Evolutionary conservation across 2,113 vertebrate species (phyloP).

Genomic region (Grammomys dolichurus): DNA sequence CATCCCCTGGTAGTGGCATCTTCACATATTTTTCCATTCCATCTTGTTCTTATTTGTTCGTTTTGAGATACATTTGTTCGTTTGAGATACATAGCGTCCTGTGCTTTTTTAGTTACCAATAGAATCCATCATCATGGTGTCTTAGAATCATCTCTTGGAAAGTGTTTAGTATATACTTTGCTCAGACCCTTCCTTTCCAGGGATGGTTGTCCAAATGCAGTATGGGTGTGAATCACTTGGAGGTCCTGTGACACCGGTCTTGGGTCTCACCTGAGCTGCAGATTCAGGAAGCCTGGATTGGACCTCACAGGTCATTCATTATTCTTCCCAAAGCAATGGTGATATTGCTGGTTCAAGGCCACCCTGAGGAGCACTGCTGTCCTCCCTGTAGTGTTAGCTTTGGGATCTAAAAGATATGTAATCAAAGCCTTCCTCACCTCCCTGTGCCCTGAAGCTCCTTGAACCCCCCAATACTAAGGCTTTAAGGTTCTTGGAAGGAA

Average conservation of each 20-base stretch:
- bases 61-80: constrained; percentile 79
- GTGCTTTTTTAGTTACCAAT: constrained; percentile 88
- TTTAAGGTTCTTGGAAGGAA: neutral
- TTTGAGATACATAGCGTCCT: constrained; percentile 84
- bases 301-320: neutral
- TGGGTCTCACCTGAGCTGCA: neutral
- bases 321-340: too few species aligned
- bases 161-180: constrained; percentile 18
- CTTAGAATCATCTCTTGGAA: constrained; percentile 42
- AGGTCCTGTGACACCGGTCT: neutral
- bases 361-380: neutral
- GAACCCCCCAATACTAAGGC: neutral
- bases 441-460: neutral
- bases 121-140: constrained; percentile 84
- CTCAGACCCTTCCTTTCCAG: accelerated
- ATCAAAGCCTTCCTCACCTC: neutral
- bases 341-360: neutral
- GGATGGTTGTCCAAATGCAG: neutral
- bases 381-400: neutral
- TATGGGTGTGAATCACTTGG: neutral
- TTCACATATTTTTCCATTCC: neutral
- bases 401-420: neutral
- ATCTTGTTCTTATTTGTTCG: accelerated
- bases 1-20: accelerated
- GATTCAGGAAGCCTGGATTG: neutral